Evolutionary conservation across 2,888 invertebrate species (phyloP).

Genomic region (Oscheius sp.): DNA sequence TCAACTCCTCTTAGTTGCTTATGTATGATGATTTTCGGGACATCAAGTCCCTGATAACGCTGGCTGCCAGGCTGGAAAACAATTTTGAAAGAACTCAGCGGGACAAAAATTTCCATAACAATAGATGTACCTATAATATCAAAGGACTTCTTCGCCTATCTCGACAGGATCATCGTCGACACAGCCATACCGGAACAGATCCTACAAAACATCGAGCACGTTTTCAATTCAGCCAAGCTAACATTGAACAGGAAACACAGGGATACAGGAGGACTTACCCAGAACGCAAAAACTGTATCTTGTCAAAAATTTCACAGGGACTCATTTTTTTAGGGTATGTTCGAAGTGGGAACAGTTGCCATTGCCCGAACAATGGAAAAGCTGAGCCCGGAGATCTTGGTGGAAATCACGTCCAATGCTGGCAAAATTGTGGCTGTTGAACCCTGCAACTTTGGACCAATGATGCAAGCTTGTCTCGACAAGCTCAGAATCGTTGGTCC

Average conservation of each 20-base stretch:
- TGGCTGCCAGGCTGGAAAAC: no score
- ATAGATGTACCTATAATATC: no score
- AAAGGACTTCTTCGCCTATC: not conserved
- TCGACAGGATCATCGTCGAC: not conserved
- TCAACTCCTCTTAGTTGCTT: no score
- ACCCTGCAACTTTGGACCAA: not conserved
- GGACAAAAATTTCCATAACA: no score
- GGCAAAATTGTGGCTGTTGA: not conserved
- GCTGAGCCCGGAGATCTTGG: not conserved
- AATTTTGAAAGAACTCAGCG: no score
- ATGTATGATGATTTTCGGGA: no score
- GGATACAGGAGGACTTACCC: not conserved
- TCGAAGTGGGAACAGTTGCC: not conserved
- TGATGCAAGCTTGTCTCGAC: not conserved
- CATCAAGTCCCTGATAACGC: no score
- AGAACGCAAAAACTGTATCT: not conserved
- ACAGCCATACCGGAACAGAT: not conserved
- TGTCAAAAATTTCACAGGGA: not conserved
- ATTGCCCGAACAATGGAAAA: not conserved
- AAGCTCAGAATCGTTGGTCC: slow-evolving; percentile 12
- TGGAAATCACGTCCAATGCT: not conserved
- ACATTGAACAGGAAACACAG: not conserved
- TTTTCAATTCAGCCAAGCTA: not conserved
- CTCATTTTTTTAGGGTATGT: not conserved
- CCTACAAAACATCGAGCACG: not conserved